Conservation (phyloP, 1,140 invertebrate species). For the Tetranychus urticae region DNA sequence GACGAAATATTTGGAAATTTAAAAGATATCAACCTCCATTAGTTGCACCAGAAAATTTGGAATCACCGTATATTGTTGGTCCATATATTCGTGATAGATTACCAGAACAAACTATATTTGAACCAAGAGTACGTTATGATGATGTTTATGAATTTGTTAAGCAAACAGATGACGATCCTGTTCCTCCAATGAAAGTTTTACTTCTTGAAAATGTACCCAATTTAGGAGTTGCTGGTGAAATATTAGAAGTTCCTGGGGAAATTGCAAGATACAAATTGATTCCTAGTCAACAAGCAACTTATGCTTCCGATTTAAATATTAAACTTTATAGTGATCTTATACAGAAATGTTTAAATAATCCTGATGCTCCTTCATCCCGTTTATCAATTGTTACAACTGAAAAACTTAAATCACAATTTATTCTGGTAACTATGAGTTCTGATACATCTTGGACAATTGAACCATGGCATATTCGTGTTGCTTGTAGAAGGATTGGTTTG, state of each 20-base stretch:
- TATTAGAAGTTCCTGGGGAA: conserved; percentile 31
- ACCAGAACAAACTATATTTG: neutral
- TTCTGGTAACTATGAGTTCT: conserved; percentile 44
- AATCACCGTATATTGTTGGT: conserved; percentile 3
- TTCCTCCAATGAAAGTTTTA: conserved; percentile 35
- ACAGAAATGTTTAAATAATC: neutral
- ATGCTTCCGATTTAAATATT: conserved; percentile 52
- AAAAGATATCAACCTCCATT: neutral
- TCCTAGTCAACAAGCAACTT: conserved; percentile 48
- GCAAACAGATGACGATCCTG: conserved; percentile 27
- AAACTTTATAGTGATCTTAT: conserved; percentile 28
- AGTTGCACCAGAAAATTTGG: neutral
- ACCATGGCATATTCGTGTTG: conserved; percentile 47
- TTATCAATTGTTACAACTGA: neutral
- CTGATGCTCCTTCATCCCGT: neutral
- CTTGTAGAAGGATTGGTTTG: conserved; percentile 39
- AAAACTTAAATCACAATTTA: conserved; percentile 11
- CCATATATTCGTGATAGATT: neutral
- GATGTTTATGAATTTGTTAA: conserved; percentile 43
- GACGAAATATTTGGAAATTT: neutral
- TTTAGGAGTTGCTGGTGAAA: conserved; percentile 43
- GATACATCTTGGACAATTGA: conserved; percentile 50
- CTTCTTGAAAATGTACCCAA: conserved; percentile 42
- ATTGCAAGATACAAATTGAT: conserved; percentile 42
- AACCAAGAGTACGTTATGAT: conserved; percentile 1